phyloP scores from a whole-genome alignment of 2,888 invertebrate genomes.

The Sphaerophoria taeniata region DNA sequence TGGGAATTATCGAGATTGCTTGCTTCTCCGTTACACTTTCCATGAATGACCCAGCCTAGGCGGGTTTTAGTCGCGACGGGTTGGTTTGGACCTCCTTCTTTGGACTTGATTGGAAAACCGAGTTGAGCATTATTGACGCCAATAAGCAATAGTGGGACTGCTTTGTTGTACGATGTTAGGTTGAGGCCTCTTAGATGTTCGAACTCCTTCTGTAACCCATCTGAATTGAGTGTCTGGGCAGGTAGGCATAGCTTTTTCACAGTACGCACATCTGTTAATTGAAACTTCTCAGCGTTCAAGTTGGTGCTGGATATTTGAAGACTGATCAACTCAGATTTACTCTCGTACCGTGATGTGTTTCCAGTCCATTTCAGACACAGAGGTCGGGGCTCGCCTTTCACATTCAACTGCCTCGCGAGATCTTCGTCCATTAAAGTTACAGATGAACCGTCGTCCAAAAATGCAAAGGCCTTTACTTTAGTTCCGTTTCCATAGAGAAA shows the following conservation, averaged over 20 bases:
- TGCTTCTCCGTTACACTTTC: neutral
- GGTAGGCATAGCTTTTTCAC: neutral
- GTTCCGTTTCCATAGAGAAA: neutral
- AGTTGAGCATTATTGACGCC: slow-evolving; percentile 63
- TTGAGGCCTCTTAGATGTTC: slow-evolving; percentile 51
- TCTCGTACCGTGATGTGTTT: neutral
- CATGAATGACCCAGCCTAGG: slow-evolving; percentile 56
- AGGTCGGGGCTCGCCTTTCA: neutral
- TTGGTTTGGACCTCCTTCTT: slow-evolving; percentile 49
- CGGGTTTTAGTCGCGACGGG: slow-evolving; percentile 63
- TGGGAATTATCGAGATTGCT: neutral
- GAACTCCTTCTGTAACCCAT: slow-evolving; percentile 39
- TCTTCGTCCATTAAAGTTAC: neutral
- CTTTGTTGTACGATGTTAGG: slow-evolving; percentile 44
- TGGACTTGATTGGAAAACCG: slow-evolving; percentile 48
- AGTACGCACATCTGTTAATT: neutral
- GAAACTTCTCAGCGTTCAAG: neutral
- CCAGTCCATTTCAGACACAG: slow-evolving; percentile 7
- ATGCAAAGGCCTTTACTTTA: neutral
- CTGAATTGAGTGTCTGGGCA: slow-evolving; percentile 16
- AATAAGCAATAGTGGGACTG: slow-evolving; percentile 46
- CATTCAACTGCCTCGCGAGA: neutral
- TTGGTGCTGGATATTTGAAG: slow-evolving; percentile 14
- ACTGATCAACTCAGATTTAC: neutral
- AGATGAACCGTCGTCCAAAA: neutral